These are phyloP conservation scores for Semicossyphus pulcher DNA, from an alignment of 2,113 vertebrate genomes.

Conservation along the genomic window DNA sequence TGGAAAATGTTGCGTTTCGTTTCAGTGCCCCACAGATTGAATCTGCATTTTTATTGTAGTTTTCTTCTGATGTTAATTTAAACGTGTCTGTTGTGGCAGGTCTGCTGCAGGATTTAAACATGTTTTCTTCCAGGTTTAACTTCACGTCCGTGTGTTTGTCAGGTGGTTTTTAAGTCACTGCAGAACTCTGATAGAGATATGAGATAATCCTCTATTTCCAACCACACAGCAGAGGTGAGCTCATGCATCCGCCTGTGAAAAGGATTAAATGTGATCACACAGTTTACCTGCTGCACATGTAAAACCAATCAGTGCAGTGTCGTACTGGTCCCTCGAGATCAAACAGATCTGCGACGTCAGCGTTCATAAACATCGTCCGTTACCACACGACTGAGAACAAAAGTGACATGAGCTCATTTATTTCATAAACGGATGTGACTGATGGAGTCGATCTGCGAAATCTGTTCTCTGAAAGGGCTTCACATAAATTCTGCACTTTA, in stretches of 20 bases:
- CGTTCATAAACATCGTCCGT: constrained; percentile 40
- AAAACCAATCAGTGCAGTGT: constrained; percentile 40
- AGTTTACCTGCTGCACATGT: constrained; percentile 40
- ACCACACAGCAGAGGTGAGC: constrained; percentile 37
- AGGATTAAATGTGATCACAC: constrained; percentile 46
- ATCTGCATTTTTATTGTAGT: background rate
- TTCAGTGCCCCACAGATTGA: too few relatives aligned
- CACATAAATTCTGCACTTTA: constrained; percentile 31
- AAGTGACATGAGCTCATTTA: constrained; percentile 53
- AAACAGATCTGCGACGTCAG: constrained; percentile 28
- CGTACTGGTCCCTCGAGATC: constrained; percentile 38
- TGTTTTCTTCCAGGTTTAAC: background rate
- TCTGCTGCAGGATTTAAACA: background rate
- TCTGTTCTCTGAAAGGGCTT: constrained; percentile 14
- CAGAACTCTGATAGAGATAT: constrained; percentile 1
- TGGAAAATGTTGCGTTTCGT: too few relatives aligned
- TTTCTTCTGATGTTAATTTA: too few relatives aligned
- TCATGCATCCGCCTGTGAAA: constrained; percentile 51
- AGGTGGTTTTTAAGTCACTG: background rate
- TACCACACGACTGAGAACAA: constrained; percentile 30
- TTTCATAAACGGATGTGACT: constrained; percentile 56
- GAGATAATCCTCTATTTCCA: constrained; percentile 24
- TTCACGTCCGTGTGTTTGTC: background rate
- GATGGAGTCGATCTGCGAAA: constrained; percentile 21
- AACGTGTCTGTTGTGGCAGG: background rate